Base-by-base conservation (phyloP, 2,113 vertebrate species). In the Syrrhaptes paradoxus region DNA sequence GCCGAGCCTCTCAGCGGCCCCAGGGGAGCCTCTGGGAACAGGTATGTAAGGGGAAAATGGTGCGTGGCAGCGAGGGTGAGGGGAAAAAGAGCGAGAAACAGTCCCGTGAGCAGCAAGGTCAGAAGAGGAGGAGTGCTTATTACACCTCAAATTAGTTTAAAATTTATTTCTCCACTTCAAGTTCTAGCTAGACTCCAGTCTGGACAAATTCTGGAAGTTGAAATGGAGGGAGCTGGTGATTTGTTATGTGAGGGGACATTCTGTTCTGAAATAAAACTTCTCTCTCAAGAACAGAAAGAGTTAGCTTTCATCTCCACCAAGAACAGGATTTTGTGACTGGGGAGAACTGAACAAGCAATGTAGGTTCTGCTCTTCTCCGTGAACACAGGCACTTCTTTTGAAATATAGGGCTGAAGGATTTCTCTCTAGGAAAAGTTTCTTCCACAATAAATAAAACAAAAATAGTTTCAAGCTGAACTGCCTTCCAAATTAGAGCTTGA, bases 371-470 rank as follows among this genome's bases (percentile, higher is more conserved):
- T 36, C 54, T 84, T 18, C 26, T 14, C 52, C 38, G 55, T 67
- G n/a, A 90, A 90, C 10, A 67, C 22, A n/a, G 5, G 2, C 46
- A 45, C 26, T 63, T 52, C 26, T 85, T 84, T 66, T 93, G 58
- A 93, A 90, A 67, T 45, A 36, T 0, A 68, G 57, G 10, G 49
- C 26, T 74, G 71, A 55, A 77, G 16, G 34, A 62, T 55, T 90
- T 95, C 70, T 90, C 82, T 34, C 58, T 34, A 49, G 32, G 45
- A 90, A 70, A 89, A 55, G 17, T 83, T 80, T 90, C 80, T 86
- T 92, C 90, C 46, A 38, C 49, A 55, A 92, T 62, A 94, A 92
- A 92, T 77, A 92, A 87, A 92, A 85, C 51, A 61, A 94, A 95
- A 90, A 77, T 7, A 55, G 14, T 55, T 93, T 91, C 34, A 78